Conservation (phyloP, 1,140 invertebrate genomes). For the Pemphigus obesinymphae region DNA sequence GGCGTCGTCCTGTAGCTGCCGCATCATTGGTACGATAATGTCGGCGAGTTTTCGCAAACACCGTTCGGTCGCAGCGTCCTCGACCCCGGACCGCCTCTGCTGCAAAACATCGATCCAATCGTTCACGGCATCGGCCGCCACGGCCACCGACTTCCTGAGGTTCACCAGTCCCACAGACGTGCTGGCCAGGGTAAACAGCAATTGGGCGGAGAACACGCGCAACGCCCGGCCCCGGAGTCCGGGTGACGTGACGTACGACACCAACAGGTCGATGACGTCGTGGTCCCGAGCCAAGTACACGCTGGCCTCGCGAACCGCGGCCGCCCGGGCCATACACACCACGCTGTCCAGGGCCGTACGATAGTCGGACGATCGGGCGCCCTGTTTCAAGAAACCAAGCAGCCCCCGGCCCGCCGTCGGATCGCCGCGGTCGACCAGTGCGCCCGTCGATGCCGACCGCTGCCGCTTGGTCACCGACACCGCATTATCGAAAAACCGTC, state of each 20-base stretch:
- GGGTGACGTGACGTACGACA: not conserved
- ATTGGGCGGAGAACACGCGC: not conserved
- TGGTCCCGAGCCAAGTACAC: not conserved
- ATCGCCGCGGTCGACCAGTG: too few species aligned
- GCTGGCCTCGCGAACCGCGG: not conserved
- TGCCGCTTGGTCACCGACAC: not conserved
- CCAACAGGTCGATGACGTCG: not conserved
- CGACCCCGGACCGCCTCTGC: not conserved
- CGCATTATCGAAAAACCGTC: not conserved
- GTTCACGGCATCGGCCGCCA: not conserved
- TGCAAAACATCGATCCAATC: too few species aligned
- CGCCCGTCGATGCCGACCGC: too few species aligned
- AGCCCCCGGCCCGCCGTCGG: not conserved
- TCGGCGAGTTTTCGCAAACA: not conserved
- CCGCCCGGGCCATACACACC: not conserved
- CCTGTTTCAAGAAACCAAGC: not conserved
- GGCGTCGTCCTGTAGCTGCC: too few species aligned
- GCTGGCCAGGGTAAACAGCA: not conserved
- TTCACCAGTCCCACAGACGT: not conserved
- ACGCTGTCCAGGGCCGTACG: not conserved
- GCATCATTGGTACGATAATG: not conserved
- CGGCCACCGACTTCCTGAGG: fast-evolving
- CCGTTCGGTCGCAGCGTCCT: not conserved
- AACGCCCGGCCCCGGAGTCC: not conserved
- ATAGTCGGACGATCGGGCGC: not conserved